Base-by-base conservation (phyloP, 2,113 vertebrate species). In the Xiphophorus maculatus region DNA sequence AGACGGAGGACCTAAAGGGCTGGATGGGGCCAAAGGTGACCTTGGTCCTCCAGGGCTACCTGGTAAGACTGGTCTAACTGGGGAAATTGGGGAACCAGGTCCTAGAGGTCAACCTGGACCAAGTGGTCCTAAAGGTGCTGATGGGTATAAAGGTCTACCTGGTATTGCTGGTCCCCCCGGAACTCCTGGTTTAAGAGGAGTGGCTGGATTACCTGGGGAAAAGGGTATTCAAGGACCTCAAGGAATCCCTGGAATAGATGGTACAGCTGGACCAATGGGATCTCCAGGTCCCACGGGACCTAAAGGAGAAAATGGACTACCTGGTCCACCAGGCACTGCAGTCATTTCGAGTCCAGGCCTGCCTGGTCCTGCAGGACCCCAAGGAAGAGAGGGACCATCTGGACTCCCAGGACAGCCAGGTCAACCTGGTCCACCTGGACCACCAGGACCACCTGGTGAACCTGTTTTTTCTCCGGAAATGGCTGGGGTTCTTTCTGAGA, bases 241-340 rank as follows among this genome's bases (percentile, higher is more conserved):
- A 1, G 98, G 98, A 74, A 99, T 98, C 82, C 97, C 97, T 0
- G 98, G 97, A 54, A 95, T 97, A 14, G 82, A 92, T 9, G 98
- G 98, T 13, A 92, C 95, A 69, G 95, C 94, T 0, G 98, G 98
- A 9, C 96, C 96, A 74, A 94, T 97, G 3, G 97, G 97, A 1
- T 93, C 95, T 32, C 94, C 96, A 0, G 97, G 98, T 69, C 88
- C 94, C 80, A 92, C 93, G 0, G 98, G 98, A 3, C 90, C 92
- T 0, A 99, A 98, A 88, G 98, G 98, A 9, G 97, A 98, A 65
- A 93, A 74, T 0, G 98, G 98, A 9, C 61, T 86, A 63, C 95
- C 96, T 1, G 98, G 98, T 22, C 92, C 89, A 68, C 95, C 95
- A 0, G 98, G 98, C 27, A 90, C 93, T 79, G 93, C 95, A 1